Conservation (phyloP, 2,797 vertebrate genomes). For the Ispidina lecontei region DNA sequence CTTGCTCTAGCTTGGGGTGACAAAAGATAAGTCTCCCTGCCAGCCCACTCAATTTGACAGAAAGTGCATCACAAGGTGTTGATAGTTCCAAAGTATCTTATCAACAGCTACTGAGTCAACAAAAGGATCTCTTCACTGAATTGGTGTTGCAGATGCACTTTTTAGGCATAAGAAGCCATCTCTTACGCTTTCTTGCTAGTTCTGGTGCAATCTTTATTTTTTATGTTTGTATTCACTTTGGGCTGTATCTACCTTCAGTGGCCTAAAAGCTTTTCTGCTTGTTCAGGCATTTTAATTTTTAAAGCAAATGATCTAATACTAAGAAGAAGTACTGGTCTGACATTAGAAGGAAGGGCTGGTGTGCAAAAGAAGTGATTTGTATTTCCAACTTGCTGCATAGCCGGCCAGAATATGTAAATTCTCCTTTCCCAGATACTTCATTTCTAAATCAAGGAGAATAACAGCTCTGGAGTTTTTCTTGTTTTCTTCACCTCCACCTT, state of each 20-base stretch:
- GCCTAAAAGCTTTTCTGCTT: not conserved
- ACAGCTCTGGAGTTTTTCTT: not conserved
- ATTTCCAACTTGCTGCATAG: not conserved
- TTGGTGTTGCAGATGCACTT: not conserved
- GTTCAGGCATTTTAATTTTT: not conserved
- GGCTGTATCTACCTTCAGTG: not conserved
- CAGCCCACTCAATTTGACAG: not conserved
- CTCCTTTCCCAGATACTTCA: not conserved
- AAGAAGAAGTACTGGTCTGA: not conserved
- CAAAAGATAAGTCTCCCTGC: not conserved
- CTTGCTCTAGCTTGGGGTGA: not conserved
- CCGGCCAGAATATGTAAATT: not conserved
- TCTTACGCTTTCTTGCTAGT: not conserved
- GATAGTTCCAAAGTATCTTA: not conserved
- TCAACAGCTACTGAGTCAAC: not conserved
- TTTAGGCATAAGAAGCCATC: not conserved
- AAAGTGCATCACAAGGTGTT: not conserved
- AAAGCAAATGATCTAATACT: not conserved
- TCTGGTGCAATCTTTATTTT: not conserved
- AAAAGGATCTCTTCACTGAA: not conserved
- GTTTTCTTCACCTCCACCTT: not conserved
- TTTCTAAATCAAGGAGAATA: not conserved
- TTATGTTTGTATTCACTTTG: not conserved
- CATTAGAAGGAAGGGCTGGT: not conserved
- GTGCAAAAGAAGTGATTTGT: not conserved